Evolutionary conservation across 2,113 vertebrate genomes (phyloP).

Genomic region (Sapayoa aenigma): DNA sequence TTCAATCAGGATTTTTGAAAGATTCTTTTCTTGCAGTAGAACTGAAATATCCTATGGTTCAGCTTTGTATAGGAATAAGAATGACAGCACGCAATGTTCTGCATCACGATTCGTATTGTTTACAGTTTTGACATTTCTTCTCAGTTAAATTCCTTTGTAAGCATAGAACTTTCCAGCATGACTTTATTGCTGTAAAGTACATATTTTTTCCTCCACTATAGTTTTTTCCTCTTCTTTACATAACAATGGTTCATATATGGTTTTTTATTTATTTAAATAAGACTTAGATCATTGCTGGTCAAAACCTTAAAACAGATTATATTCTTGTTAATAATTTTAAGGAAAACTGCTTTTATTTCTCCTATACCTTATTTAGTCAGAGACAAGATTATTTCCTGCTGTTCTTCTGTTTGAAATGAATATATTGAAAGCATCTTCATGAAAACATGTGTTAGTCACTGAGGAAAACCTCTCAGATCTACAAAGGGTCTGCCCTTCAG

Average conservation of each 20-base stretch:
- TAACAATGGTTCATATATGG: background rate
- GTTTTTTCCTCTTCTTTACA: background rate
- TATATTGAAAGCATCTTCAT: background rate
- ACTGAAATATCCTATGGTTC: background rate
- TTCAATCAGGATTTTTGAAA: background rate
- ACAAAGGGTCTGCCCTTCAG: background rate
- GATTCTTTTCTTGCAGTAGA: background rate
- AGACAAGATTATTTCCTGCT: background rate
- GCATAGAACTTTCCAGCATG: background rate
- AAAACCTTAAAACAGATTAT: background rate
- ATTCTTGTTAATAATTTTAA: background rate
- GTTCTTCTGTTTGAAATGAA: background rate
- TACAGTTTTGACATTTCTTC: background rate
- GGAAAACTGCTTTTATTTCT: background rate
- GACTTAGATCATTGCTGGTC: background rate
- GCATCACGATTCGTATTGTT: background rate
- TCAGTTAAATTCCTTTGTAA: background rate
- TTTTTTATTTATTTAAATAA: background rate
- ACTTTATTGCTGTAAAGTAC: background rate
- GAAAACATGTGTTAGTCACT: background rate
- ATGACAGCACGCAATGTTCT: background rate
- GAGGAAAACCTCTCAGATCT: background rate
- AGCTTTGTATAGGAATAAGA: background rate
- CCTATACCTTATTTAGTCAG: background rate
- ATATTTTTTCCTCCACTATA: background rate